phyloP scores from a whole-genome alignment of 2,113 vertebrate species.

The Alaudala cheleensis region DNA sequence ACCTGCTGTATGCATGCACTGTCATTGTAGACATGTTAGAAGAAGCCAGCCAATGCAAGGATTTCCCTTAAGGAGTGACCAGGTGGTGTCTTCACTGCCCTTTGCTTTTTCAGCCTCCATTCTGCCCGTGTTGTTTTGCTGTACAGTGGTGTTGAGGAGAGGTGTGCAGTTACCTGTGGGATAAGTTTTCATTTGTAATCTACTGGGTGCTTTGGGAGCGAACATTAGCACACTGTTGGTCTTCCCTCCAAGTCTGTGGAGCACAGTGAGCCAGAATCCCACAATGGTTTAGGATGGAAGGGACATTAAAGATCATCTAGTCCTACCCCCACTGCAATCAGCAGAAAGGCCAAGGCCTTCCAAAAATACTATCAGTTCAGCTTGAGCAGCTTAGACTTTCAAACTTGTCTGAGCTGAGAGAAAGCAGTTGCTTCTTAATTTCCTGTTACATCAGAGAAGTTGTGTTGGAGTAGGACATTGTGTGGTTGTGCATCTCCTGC shows the following conservation, averaged over 20 bases:
- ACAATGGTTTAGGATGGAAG: neutral
- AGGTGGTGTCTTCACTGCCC: neutral
- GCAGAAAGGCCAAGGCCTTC: neutral
- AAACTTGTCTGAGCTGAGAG: neutral
- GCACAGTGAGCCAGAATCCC: neutral
- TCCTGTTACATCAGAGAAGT: neutral
- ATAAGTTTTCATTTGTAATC: neutral
- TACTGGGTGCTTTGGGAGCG: neutral
- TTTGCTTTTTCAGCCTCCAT: neutral
- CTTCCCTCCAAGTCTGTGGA: neutral
- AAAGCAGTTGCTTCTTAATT: neutral
- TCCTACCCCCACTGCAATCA: neutral
- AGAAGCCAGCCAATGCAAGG: neutral
- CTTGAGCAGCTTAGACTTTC: neutral
- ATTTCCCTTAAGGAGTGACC: neutral
- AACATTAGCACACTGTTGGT: neutral
- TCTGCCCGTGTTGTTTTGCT: neutral
- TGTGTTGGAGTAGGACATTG: slow-evolving; percentile 10
- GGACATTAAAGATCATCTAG: neutral
- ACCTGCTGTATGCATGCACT: neutral
- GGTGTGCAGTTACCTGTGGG: neutral
- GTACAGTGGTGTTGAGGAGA: neutral
- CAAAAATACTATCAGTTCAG: neutral
- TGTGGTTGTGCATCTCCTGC: slow-evolving; percentile 31
- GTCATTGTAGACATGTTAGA: neutral